Evolutionary conservation across 64 coral and sea anemone species (phyloP), one percentile per base, ranked within the genome.

Genomic region (Stichodactyla helianthus): DNA sequence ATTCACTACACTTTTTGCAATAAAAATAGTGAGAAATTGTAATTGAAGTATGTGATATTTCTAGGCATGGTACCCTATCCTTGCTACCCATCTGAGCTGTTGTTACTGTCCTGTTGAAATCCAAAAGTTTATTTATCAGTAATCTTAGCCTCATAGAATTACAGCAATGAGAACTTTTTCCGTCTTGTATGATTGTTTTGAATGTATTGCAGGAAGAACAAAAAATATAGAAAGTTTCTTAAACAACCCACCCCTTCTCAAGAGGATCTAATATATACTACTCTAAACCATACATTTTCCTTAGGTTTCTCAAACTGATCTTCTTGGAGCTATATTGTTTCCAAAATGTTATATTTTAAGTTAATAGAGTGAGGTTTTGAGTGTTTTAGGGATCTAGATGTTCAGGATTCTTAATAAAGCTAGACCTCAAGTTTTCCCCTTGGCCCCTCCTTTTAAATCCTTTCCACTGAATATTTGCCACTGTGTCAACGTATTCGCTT

Each of bases 391-490:
- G 68, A 19, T 26, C n/a, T 74, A 26, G 25, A 31, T 74, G 68
- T 31, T 74, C n/a, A 74, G 27, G 26, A 74, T 74, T 74, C 23
- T 74, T 27, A 44, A n/a, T 74, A 9, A 28, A 74, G 68, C 2
- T 74, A 74, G 44, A 26, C 10, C 15, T 84, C 83, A 17, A 18
- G 7, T 58, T 55, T 84, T 58, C 56, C 22, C 59, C 54, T 31
- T 35, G 52, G 83, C 83, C 83, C 83, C 83, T 84, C 83, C 83
- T 84, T 54, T 62, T 28, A 60, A 84, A 84, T 84, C 83, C 83
- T 44, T 13, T 44, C 5, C 83, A 20, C 23, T 84, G 53, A 57
- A 84, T 84, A 84, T 84, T 84, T 84, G 83, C 27, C 55, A 27
- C 83, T 57, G 26, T 82, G 54, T 84, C 83, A 14, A 84, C 83